A percentile compares a stretch with the other conserved stretches of the same genome.
These are phyloP conservation scores for Gonatopus flavifemur DNA, from an alignment of 1,140 invertebrate genomes.

Conservation along the genomic window DNA sequence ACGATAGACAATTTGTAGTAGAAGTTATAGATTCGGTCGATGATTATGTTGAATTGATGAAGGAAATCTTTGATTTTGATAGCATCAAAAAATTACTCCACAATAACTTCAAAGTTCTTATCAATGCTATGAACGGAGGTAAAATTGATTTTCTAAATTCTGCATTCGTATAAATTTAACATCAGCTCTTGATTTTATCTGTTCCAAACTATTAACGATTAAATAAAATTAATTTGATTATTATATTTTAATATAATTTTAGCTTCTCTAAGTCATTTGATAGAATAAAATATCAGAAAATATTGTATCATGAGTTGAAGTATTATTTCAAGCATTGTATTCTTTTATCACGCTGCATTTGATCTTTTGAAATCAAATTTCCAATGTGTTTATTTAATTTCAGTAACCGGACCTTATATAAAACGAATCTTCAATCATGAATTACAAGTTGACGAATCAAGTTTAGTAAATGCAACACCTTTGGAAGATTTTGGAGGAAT, in stretches of 20 bases:
- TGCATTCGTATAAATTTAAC: conserved; percentile 2
- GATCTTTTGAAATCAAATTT: background rate
- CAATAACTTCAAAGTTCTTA: conserved; percentile 83
- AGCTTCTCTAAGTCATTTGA: background rate
- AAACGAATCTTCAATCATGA: conserved; percentile 86
- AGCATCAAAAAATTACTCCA: conserved; percentile 76
- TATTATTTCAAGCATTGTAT: conserved; percentile 5
- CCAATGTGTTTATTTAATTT: conserved; percentile 14
- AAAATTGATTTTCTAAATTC: conserved; percentile 26
- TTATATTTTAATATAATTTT: background rate
- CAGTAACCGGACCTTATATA: conserved; percentile 96
- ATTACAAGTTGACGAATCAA: conserved; percentile 71
- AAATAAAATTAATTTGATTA: background rate
- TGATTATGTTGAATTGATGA: conserved; percentile 92
- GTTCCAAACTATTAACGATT: background rate
- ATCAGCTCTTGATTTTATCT: background rate
- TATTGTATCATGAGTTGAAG: too few species aligned
- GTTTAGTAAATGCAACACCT: conserved; percentile 75
- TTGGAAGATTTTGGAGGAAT: conserved; percentile 94
- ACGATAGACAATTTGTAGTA: conserved; percentile 76
- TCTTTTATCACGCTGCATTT: too few species aligned
- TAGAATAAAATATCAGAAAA: conserved; percentile 11
- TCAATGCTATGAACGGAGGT: conserved; percentile 96
- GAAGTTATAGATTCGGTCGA: conserved; percentile 90
- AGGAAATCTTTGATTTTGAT: conserved; percentile 95